Evolutionary conservation across 2,113 vertebrate genomes (phyloP).

Genomic region (Ascaphus truei): DNA sequence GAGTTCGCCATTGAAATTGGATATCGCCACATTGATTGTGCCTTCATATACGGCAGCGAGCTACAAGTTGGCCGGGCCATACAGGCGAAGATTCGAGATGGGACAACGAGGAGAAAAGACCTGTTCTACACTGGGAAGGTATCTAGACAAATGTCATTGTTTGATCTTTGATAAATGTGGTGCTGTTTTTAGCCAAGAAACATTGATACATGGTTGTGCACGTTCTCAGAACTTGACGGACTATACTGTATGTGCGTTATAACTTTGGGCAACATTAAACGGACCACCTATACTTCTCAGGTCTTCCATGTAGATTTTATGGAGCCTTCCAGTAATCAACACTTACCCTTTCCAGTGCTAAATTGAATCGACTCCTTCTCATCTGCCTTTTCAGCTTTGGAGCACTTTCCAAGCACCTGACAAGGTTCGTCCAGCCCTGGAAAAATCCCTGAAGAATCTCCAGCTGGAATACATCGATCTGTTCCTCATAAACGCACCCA

Average conservation of each 20-base stretch:
- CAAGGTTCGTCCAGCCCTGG: constrained; percentile 55
- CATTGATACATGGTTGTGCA: no score
- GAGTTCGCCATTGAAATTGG: constrained; percentile 67
- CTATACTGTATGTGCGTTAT: no score
- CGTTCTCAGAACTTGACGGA: no score
- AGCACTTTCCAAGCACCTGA: constrained; percentile 65
- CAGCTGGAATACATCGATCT: constrained; percentile 73
- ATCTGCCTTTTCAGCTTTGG: constrained; percentile 75
- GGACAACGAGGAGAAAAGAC: constrained; percentile 63
- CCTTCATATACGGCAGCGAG: constrained; percentile 69
- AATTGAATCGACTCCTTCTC: no score
- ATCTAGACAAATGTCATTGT: no score
- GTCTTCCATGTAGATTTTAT: no score
- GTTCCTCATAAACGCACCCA: constrained; percentile 72
- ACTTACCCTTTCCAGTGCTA: no score
- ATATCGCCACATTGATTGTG: constrained; percentile 71
- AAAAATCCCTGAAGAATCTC: constrained; percentile 65
- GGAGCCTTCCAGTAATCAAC: no score
- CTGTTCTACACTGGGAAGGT: constrained; percentile 76
- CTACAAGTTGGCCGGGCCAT: constrained; percentile 66
- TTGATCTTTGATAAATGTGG: no score
- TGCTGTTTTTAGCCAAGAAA: no score
- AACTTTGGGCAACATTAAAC: no score
- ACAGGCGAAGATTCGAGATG: constrained; percentile 58
- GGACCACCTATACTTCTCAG: no score